Evolutionary conservation across 2,888 invertebrate species (phyloP), one percentile per base, ranked within the genome.

Genomic region (Spodoptera exigua): DNA sequence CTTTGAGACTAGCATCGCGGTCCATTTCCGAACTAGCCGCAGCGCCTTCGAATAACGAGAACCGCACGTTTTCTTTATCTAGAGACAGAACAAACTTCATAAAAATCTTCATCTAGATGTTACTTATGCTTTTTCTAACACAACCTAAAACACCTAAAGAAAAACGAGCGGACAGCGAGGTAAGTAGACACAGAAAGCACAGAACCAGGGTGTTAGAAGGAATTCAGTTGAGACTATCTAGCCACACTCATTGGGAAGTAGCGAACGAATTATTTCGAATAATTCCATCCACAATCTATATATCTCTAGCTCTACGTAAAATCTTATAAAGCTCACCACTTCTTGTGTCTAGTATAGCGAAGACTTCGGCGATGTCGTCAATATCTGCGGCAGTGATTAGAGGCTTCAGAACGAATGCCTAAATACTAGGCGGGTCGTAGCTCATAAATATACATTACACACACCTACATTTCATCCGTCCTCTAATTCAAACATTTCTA

Each of bases 1-100:
- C 95, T 83, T 96, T 96, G 47, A 95, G 91, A 14, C 95, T 95
- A 37, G 96, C 94, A 12, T 96, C 96, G 52, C 95, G 92, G 67
- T 97, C 96, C 3, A 91, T 67, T 17, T 89, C 89, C 0, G 81
- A 76, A 10, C 78, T 75, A 0, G 91, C 90, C 12, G 89, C 84
- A 13, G 86, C 87, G 0, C 76, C 78, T 53, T 89, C 89, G 51
- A 70, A 84, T 1, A 70, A 70, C 1, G 75, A 45, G 58, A 68
- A 77, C 0, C 79, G 79, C 0, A 68, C 63, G 18, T 63, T 72
- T 9, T 84, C 85, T 71, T 85, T 85, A 3, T 82, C 86, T 85
- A 69, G 34, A 17, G 18, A 37, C 37, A 14, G 14, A 13, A 14
- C 47, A 2, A n/a, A 13, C 27, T 27, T 27, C 27, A 27, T 27